phyloP scores from a whole-genome alignment of 1,140 invertebrate species.

The Anagrus nilaparvatae region DNA sequence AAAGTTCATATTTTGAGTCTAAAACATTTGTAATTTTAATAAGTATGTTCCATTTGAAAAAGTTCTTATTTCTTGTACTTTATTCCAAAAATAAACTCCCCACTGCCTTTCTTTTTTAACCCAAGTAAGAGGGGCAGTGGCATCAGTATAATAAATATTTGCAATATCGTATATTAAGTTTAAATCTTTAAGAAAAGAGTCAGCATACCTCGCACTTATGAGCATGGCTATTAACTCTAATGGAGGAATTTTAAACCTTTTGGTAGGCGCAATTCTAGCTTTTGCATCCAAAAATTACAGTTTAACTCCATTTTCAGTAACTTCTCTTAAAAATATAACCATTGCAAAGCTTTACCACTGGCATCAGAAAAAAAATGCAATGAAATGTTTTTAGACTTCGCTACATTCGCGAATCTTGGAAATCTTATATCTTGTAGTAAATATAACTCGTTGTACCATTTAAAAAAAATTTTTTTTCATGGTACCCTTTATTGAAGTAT shows the following conservation, averaged over 20 bases:
- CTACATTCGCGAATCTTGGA: no score
- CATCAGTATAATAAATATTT: slow-evolving; percentile 12
- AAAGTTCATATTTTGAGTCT: no score
- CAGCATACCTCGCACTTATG: slow-evolving; percentile 24
- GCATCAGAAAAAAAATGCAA: slow-evolving; percentile 8
- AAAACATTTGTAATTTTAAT: no score
- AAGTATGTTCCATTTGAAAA: no score
- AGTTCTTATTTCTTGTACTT: slow-evolving; percentile 19
- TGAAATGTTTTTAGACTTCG: no score
- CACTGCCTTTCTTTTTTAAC: slow-evolving; percentile 11
- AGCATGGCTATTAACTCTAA: slow-evolving; percentile 30
- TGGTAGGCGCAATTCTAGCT: slow-evolving; percentile 26
- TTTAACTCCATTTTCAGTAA: background rate
- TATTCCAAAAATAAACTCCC: slow-evolving; percentile 9
- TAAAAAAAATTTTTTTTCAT: slow-evolving; percentile 11
- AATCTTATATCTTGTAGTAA: slow-evolving; percentile 23
- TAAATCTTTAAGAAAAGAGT: slow-evolving; percentile 5
- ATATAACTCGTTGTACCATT: slow-evolving; percentile 21
- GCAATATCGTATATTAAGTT: background rate
- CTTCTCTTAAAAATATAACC: slow-evolving; percentile 8
- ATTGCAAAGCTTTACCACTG: background rate
- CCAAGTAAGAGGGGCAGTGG: slow-evolving; percentile 20
- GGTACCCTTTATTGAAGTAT: slow-evolving; percentile 5
- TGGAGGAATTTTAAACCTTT: slow-evolving; percentile 24
- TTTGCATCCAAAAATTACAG: slow-evolving; percentile 21